phyloP scores from a whole-genome alignment of 2,888 invertebrate species.

The Hartigia nigra region DNA sequence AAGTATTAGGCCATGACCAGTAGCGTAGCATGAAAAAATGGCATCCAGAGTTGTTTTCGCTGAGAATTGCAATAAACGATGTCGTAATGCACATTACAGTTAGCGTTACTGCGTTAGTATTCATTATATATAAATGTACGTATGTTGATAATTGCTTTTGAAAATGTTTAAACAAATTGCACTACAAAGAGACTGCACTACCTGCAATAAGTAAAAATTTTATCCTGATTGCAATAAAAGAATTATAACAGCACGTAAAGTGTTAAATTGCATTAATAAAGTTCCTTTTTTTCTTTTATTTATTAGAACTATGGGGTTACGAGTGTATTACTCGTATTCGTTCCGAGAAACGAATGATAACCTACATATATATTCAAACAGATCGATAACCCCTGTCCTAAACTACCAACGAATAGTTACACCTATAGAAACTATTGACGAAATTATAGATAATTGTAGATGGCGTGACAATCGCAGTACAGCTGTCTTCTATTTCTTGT shows the following conservation, averaged over 20 bases:
- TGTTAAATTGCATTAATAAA: not conserved
- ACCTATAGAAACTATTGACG: not conserved
- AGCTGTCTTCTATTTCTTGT: not conserved
- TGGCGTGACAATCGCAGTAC: not conserved
- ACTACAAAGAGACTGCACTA: not conserved
- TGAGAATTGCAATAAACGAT: not conserved
- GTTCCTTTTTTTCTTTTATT: not conserved
- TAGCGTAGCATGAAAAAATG: not conserved
- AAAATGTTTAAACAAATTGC: not conserved
- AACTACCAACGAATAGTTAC: not conserved
- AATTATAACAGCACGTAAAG: not conserved
- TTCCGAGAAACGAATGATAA: not conserved
- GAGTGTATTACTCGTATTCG: not conserved
- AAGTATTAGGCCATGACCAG: not conserved
- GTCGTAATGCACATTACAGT: not conserved
- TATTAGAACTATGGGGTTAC: not conserved
- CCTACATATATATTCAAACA: not conserved
- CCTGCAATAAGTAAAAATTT: not conserved
- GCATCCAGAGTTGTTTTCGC: not conserved
- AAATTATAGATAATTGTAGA: not conserved
- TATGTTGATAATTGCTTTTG: not conserved
- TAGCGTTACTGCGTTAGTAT: not conserved
- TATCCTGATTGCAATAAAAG: not conserved
- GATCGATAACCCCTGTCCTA: not conserved
- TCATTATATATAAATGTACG: not conserved